phyloP scores from a whole-genome alignment of 2,797 vertebrate genomes.

The Cottoperca gobio region DNA sequence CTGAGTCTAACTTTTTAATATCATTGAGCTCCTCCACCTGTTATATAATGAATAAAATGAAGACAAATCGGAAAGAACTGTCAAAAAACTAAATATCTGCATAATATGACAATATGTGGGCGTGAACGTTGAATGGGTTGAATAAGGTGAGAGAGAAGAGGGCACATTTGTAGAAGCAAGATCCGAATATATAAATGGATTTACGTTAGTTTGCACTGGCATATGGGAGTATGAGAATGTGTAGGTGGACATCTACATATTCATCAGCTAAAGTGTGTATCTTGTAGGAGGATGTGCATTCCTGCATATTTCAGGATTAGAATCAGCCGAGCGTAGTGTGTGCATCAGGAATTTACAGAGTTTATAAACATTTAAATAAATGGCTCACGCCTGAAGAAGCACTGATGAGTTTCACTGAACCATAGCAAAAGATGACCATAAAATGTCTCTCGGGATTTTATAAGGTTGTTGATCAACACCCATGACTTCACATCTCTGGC shows the following conservation, averaged over 20 bases:
- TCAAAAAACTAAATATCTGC: background rate
- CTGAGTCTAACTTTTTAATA: background rate
- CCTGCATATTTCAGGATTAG: slow-evolving; percentile 39
- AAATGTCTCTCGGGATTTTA: slow-evolving; percentile 49
- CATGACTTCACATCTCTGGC: slow-evolving; percentile 25
- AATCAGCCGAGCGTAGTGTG: slow-evolving; percentile 50
- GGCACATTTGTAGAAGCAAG: background rate
- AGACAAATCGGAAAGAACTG: background rate
- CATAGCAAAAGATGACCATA: slow-evolving; percentile 54
- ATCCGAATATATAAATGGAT: background rate
- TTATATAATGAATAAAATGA: background rate
- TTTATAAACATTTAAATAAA: slow-evolving; percentile 64
- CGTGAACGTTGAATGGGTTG: background rate
- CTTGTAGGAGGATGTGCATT: slow-evolving; percentile 31
- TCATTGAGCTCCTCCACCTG: background rate
- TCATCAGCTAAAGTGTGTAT: slow-evolving; percentile 29
- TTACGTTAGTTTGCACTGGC: background rate
- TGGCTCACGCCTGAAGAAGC: slow-evolving; percentile 56
- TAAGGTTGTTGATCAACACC: slow-evolving; percentile 46
- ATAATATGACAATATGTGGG: background rate
- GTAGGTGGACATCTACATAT: slow-evolving; percentile 46
- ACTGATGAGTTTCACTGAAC: slow-evolving; percentile 66
- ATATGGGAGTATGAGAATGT: background rate
- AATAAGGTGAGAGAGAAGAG: background rate
- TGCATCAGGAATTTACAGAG: slow-evolving; percentile 44